Conservation (phyloP, 1,140 invertebrate species). For the Procambarus clarkii region DNA sequence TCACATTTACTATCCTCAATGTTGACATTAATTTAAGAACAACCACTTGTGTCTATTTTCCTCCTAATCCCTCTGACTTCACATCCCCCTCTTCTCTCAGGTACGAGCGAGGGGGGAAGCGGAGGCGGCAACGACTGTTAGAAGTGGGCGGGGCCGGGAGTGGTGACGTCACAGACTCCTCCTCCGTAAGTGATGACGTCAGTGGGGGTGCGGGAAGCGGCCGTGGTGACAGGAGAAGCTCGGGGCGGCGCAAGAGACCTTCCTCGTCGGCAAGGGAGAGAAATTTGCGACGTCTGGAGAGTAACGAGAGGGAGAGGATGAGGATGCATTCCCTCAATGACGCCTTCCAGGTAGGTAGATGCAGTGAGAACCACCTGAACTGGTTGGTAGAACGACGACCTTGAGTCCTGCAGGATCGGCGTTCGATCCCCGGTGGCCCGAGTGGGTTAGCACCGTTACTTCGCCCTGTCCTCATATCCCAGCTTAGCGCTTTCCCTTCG, state of each 20-base stretch:
- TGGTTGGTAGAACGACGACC: no score
- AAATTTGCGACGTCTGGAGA: conserved; percentile 88
- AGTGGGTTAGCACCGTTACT: no score
- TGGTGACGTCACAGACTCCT: conserved; percentile 64
- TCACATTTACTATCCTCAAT: no score
- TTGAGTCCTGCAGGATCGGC: no score
- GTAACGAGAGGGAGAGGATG: conserved; percentile 90
- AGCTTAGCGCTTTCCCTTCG: no score
- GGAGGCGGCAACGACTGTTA: conserved; percentile 53
- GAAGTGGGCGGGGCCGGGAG: conserved; percentile 63
- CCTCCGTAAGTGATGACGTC: conserved; percentile 57
- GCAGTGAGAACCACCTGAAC: background rate
- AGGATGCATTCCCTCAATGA: conserved; percentile 93
- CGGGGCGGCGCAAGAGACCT: conserved; percentile 78
- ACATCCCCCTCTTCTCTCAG: conserved; percentile 8
- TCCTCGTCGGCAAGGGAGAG: conserved; percentile 86
- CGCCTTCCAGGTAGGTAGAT: conserved; percentile 85
- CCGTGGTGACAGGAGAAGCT: conserved; percentile 45
- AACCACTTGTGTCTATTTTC: no score
- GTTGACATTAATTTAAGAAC: no score
- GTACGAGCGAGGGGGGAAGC: conserved; percentile 63
- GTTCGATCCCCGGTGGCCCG: no score
- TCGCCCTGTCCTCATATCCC: no score
- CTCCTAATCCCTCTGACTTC: background rate
- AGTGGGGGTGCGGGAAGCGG: conserved; percentile 49